Evolutionary conservation across 92 coral and sea anemone genomes (phyloP).

Genomic region (Epizoanthus ramosus): DNA sequence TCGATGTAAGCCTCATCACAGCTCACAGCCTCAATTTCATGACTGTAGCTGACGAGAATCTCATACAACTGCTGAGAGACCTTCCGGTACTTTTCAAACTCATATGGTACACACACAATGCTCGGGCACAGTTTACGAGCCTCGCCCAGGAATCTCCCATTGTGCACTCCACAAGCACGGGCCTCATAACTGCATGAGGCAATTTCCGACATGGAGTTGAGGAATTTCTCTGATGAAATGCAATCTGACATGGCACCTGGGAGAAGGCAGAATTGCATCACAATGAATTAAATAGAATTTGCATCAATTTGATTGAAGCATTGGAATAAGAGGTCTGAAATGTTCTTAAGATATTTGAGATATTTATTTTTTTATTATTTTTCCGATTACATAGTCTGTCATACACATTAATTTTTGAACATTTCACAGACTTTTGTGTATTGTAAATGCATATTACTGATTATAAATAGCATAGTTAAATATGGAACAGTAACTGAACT

Average conservation of each 20-base stretch:
- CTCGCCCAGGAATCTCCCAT: slow-evolving; percentile 90
- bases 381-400: too few species aligned
- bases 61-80: slow-evolving; percentile 92
- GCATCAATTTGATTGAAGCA: too few species aligned
- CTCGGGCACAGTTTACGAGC: slow-evolving; percentile 94
- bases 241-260: slow-evolving; percentile 19
- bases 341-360: too few species aligned
- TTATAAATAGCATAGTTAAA: too few species aligned
- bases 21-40: slow-evolving; percentile 96
- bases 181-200: slow-evolving; percentile 99
- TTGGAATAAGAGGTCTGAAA: too few species aligned
- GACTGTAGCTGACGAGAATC: slow-evolving; percentile 84
- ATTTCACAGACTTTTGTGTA: too few species aligned
- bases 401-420: too few species aligned
- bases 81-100: slow-evolving; percentile 81
- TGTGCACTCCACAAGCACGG: slow-evolving; percentile 82
- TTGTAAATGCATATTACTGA: too few species aligned
- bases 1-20: slow-evolving; percentile 98
- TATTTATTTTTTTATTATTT: too few species aligned
- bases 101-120: slow-evolving; percentile 90
- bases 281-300: too few species aligned
- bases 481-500: too few species aligned
- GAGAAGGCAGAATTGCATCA: too few species aligned
- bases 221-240: slow-evolving; percentile 42
- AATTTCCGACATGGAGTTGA: slow-evolving; percentile 92